Base-by-base conservation (phyloP, 2,797 vertebrate species). In the Poeciliopsis presidionis region DNA sequence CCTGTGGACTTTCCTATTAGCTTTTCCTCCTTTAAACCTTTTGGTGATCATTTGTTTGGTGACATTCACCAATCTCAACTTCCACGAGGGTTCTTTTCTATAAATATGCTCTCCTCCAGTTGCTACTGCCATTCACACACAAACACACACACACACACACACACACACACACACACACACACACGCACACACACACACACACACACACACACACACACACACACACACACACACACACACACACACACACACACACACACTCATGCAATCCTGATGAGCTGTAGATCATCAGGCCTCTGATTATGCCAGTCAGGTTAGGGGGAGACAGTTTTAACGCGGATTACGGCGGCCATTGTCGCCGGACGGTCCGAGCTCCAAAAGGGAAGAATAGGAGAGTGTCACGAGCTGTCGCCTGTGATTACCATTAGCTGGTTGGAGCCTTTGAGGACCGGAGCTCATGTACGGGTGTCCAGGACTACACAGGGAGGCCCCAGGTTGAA, bases 361-460 rank as follows among this genome's bases (percentile, higher is more conserved):
- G 92, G 85, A 92, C 90, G 91, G 88, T 93, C 92, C 91, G 90
- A 92, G 94, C 93, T 95, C 96, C 96, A 94, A 96, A 96, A 92
- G 93, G 91, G 92, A 95, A 96, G 94, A 96, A 96, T 95, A 90
- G 95, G 92, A 94, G 92, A 90, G 94, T 95, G 96, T 95, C 94
- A 95, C 76, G 87, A 96, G 93, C 95, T 97, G 96, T 97, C 96
- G 92, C 71, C 90, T 91, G 94, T 94, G 89, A 94, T 98, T 97
- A 97, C 94, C 93, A 86, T 93, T 87, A 91, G 95, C 94, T 93
- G 95, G 95, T 93, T 28, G 87, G 93, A 95, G 95, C 96, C 94
- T 96, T 97, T 97, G 95, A 96, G 84, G 87, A 76, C 82, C 81
- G 73, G 85, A 95, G 93, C 95, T 93, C 92, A 89, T 82, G 87